Conservation (phyloP, 2,888 invertebrate genomes). For the Geophilus truncorum region DNA sequence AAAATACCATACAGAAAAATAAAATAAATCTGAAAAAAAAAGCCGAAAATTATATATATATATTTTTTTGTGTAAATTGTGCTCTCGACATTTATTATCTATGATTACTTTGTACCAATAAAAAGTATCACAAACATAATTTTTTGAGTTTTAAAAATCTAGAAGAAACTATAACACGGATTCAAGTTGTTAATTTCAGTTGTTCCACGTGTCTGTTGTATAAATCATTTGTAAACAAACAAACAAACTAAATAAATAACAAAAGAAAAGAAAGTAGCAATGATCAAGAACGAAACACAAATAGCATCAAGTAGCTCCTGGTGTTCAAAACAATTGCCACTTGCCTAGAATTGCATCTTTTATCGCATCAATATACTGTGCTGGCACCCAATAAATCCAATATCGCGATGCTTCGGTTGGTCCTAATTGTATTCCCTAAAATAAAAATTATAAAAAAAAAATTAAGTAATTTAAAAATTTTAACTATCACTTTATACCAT, state of each 20-base stretch:
- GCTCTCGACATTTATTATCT: no score
- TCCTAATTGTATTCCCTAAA: constrained; percentile 78
- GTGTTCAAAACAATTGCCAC: constrained; percentile 57
- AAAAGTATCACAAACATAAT: background rate
- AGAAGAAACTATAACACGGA: background rate
- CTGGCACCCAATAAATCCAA: constrained; percentile 93
- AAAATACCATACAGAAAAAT: no score
- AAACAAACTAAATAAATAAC: background rate
- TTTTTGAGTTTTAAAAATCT: background rate
- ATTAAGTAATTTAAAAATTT: background rate
- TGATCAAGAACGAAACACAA: background rate
- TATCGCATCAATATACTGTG: constrained; percentile 82
- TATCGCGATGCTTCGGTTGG: constrained; percentile 86
- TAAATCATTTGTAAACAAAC: background rate
- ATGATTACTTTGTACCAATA: background rate
- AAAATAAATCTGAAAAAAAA: no score
- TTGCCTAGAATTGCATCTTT: constrained; percentile 84
- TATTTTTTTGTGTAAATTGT: no score
- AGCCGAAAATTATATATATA: no score
- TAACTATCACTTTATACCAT: constrained; percentile 58
- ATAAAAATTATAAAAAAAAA: constrained; percentile 47
- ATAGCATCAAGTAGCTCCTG: constrained; percentile 1
- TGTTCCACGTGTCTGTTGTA: background rate
- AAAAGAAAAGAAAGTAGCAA: background rate
- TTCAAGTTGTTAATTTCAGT: background rate